Conservation (phyloP, 2,888 invertebrate genomes). For the Parasteatoda lunata region DNA sequence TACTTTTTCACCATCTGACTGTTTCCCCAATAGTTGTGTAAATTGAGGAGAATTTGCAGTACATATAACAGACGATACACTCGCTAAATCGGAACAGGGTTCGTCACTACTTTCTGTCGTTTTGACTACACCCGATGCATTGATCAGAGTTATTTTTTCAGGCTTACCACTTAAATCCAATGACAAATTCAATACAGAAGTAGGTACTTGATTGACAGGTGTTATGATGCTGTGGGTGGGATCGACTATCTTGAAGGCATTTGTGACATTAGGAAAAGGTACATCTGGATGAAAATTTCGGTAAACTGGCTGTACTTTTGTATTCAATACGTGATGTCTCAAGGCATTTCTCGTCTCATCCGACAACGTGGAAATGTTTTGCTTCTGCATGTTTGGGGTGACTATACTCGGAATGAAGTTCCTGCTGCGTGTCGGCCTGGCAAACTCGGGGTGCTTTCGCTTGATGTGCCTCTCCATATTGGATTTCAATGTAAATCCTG, state of each 20-base stretch:
- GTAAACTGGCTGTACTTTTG: slow-evolving; percentile 66
- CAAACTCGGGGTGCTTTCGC: slow-evolving; percentile 90
- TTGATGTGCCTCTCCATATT: slow-evolving; percentile 97
- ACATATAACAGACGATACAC: slow-evolving; percentile 84
- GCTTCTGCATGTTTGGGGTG: slow-evolving; percentile 52
- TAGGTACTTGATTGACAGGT: slow-evolving; percentile 21
- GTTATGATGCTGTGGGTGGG: slow-evolving; percentile 33
- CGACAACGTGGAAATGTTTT: slow-evolving; percentile 64
- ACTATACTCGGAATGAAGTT: slow-evolving; percentile 64
- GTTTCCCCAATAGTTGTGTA: slow-evolving; percentile 67
- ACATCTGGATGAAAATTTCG: slow-evolving; percentile 28
- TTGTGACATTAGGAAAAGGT: slow-evolving; percentile 32
- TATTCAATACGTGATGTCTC: slow-evolving; percentile 65
- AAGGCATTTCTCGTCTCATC: slow-evolving; percentile 69
- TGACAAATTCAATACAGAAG: slow-evolving; percentile 43
- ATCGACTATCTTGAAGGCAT: slow-evolving; percentile 52
- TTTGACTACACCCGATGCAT: slow-evolving; percentile 36
- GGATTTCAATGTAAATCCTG: slow-evolving; percentile 88
- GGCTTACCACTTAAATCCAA: slow-evolving; percentile 49
- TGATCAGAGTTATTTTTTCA: slow-evolving; percentile 71
- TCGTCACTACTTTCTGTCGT: slow-evolving; percentile 73
- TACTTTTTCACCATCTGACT: slow-evolving; percentile 57
- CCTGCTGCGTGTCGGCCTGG: slow-evolving; percentile 65
- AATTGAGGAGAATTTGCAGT: slow-evolving; percentile 80
- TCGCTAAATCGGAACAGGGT: slow-evolving; percentile 80